Percentiles rank a stretch among this genome's conserved stretches.
Evolutionary conservation across 2,888 invertebrate genomes (phyloP).

Genomic region (Philaethria dido): DNA sequence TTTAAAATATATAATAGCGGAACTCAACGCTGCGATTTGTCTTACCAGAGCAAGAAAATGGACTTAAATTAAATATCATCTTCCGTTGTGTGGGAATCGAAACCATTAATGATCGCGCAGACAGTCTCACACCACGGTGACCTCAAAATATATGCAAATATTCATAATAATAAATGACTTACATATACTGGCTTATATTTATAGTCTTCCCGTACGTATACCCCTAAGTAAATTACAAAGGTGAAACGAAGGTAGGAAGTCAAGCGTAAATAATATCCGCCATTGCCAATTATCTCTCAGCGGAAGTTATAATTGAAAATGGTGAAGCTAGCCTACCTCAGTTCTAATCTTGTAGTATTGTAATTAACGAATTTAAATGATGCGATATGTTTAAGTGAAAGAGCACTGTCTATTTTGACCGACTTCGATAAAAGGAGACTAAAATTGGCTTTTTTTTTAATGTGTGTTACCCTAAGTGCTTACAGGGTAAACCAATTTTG

Average conservation of each 20-base stretch:
- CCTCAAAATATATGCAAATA: not conserved
- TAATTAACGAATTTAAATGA: slow-evolving; percentile 15
- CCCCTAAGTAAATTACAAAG: slow-evolving; percentile 15
- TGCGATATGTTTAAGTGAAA: slow-evolving; percentile 3
- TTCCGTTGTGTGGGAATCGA: no score
- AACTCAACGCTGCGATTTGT: no score
- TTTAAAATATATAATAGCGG: no score
- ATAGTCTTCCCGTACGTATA: not conserved
- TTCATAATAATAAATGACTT: not conserved
- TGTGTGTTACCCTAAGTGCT: no score
- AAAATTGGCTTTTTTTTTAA: no score
- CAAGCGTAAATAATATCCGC: slow-evolving; percentile 17
- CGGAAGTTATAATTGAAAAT: slow-evolving; percentile 18
- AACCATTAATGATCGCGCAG: no score
- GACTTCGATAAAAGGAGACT: no score
- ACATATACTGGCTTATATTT: not conserved
- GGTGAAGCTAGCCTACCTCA: not conserved
- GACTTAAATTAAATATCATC: no score
- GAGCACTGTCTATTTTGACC: not conserved
- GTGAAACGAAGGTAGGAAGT: slow-evolving; percentile 11
- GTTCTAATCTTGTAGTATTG: slow-evolving; percentile 19
- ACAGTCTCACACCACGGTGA: no score
- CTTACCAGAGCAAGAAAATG: no score
- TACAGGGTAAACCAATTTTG: no score
- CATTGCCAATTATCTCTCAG: slow-evolving; percentile 17